phyloP scores from a whole-genome alignment of 2,797 vertebrate genomes.

The Rhodeus uyekii region DNA sequence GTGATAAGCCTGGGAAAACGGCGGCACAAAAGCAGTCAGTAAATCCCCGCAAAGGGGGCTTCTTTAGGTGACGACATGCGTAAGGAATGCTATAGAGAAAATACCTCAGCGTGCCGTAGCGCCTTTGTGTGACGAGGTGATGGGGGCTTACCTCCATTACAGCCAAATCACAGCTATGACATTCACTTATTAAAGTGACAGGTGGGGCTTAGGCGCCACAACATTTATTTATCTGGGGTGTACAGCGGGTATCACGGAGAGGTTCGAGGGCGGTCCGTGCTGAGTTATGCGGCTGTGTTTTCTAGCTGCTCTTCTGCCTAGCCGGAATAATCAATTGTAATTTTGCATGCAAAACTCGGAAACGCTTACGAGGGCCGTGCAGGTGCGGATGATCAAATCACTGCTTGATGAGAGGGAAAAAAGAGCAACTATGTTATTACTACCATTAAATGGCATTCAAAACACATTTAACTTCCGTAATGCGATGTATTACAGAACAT shows the following conservation, averaged over 20 bases:
- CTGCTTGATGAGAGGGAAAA: conserved; percentile 32
- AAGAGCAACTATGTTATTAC: background rate
- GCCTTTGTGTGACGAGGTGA: conserved; percentile 49
- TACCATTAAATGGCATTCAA: background rate
- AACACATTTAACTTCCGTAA: background rate
- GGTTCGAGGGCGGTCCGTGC: conserved; percentile 36
- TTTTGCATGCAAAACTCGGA: conserved; percentile 64
- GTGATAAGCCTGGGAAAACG: conserved; percentile 69
- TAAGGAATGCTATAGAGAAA: conserved; percentile 63
- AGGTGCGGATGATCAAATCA: conserved; percentile 58
- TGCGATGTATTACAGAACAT: background rate
- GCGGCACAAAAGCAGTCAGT: conserved; percentile 70
- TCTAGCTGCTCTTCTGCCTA: conserved; percentile 27
- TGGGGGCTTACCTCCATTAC: conserved; percentile 52
- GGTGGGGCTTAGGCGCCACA: conserved; percentile 56
- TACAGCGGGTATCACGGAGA: conserved; percentile 42
- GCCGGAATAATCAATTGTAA: conserved; percentile 74
- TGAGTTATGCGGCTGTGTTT: conserved; percentile 48
- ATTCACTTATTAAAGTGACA: conserved; percentile 60
- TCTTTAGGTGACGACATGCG: conserved; percentile 63
- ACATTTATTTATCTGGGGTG: conserved; percentile 54
- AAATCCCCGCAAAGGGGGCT: conserved; percentile 59
- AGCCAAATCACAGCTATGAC: conserved; percentile 54
- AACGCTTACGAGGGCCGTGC: conserved; percentile 58
- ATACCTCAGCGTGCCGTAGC: conserved; percentile 53